Evolutionary conservation across 2,888 invertebrate species (phyloP).

Genomic region (Gisinianus flammeolus): DNA sequence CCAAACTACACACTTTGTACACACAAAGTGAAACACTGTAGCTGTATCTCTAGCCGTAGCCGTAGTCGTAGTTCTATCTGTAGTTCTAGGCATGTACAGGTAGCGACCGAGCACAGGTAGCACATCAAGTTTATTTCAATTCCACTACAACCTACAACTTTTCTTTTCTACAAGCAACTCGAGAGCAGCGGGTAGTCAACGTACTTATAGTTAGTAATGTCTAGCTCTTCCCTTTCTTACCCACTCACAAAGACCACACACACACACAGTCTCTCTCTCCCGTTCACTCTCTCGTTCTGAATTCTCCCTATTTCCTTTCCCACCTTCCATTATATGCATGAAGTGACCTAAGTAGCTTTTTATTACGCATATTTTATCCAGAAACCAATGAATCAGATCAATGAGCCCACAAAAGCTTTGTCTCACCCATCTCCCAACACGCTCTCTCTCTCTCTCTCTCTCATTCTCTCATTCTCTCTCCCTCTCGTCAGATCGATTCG

Average conservation of each 20-base stretch:
- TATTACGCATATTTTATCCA: constrained; percentile 32
- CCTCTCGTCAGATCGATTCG: not conserved
- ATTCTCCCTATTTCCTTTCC: not conserved
- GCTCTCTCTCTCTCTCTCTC: not conserved
- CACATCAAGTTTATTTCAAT: constrained; percentile 1
- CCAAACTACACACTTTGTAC: not conserved
- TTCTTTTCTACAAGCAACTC: not conserved
- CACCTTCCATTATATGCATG: not conserved
- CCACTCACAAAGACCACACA: not conserved
- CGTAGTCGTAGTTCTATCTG: no score
- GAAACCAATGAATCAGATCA: constrained; percentile 28
- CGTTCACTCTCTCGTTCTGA: not conserved
- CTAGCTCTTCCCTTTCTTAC: not conserved
- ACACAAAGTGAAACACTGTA: no score
- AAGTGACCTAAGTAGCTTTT: constrained; percentile 29
- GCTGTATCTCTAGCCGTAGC: no score
- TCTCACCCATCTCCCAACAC: not conserved
- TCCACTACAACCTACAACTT: constrained; percentile 8
- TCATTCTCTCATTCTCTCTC: not conserved
- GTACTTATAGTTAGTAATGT: not conserved
- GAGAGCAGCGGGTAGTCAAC: constrained; percentile 22
- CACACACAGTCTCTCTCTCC: not conserved
- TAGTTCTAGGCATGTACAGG: no score
- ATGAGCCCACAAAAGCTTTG: not conserved
- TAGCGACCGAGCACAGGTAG: not conserved